A percentile compares a stretch with the other conserved stretches of the same genome.
Evolutionary conservation across 2,113 vertebrate genomes (phyloP).

Genomic region (Channa maculata): DNA sequence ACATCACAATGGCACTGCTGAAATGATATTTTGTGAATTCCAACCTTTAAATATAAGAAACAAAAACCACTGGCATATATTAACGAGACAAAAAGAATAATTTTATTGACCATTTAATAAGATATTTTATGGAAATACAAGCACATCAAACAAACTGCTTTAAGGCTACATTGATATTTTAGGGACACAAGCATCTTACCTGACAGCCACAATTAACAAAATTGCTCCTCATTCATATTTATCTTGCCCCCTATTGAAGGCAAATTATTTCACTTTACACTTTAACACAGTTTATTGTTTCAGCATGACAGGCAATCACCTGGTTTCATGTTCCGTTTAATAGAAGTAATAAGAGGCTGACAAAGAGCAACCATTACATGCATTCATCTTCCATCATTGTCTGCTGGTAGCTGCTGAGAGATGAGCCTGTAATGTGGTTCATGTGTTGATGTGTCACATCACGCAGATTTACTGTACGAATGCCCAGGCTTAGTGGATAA

Average conservation of each 20-base stretch:
- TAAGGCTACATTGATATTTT: constrained; percentile 32
- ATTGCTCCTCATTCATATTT: constrained; percentile 53
- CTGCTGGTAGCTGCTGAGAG: constrained; percentile 28
- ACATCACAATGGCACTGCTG: no score
- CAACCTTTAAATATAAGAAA: no score
- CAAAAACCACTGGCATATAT: no score
- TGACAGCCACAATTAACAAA: constrained; percentile 48
- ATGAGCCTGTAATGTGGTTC: constrained; percentile 42
- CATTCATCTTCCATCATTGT: constrained; percentile 17
- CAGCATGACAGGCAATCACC: constrained; percentile 30
- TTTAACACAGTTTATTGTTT: constrained; percentile 34
- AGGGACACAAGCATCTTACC: constrained; percentile 26
- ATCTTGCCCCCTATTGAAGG: constrained; percentile 42
- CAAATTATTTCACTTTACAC: constrained; percentile 35
- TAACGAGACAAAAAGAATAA: no score
- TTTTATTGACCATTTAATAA: no score
- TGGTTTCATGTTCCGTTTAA: constrained; percentile 47
- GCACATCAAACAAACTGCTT: constrained; percentile 39
- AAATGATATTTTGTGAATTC: no score
- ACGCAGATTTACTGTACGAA: constrained; percentile 49
- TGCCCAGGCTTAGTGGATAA: constrained; percentile 39
- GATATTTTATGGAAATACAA: not conserved
- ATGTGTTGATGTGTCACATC: constrained; percentile 32
- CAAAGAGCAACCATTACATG: constrained; percentile 25
- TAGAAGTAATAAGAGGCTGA: constrained; percentile 38